Percentiles rank a stretch among this genome's conserved stretches.
phyloP scores from a whole-genome alignment of 1,140 invertebrate species.

The Drosophila paulistorum region DNA sequence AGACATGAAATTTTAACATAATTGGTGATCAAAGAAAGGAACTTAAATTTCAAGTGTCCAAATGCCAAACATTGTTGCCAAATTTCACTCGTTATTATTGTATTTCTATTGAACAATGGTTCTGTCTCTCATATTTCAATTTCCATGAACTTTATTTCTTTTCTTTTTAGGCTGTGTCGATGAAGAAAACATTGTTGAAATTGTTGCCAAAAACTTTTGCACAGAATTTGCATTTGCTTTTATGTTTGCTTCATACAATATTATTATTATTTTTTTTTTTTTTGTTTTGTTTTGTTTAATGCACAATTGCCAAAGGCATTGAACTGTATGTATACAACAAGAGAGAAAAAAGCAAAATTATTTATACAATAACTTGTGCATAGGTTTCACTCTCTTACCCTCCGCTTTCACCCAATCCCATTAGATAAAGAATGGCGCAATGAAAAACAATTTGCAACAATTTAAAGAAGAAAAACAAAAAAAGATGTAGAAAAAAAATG shows the following conservation, averaged over 20 bases:
- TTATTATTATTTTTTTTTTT: neutral
- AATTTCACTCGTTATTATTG: no score
- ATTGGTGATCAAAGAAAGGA: no score
- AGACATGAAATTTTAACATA: no score
- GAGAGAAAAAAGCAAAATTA: conserved; percentile 22
- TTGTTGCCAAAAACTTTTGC: neutral
- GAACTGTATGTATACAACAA: conserved; percentile 33
- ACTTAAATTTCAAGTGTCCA: no score
- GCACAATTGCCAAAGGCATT: conserved; percentile 33
- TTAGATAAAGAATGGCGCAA: neutral
- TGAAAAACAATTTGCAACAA: conserved; percentile 37
- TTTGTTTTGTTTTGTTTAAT: neutral
- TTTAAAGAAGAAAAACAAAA: conserved; percentile 25
- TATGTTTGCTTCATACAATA: neutral
- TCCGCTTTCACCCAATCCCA: neutral
- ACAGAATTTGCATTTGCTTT: conserved; percentile 5
- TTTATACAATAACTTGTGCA: conserved; percentile 16
- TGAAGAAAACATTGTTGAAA: neutral
- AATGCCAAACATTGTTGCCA: no score
- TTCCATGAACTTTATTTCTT: neutral
- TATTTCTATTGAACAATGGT: no score
- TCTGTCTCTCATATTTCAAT: no score
- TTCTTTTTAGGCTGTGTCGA: neutral
- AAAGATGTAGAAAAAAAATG: neutral
- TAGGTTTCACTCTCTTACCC: neutral